Conservation (phyloP, 1,140 invertebrate species). For the Meloidogyne floridensis region DNA sequence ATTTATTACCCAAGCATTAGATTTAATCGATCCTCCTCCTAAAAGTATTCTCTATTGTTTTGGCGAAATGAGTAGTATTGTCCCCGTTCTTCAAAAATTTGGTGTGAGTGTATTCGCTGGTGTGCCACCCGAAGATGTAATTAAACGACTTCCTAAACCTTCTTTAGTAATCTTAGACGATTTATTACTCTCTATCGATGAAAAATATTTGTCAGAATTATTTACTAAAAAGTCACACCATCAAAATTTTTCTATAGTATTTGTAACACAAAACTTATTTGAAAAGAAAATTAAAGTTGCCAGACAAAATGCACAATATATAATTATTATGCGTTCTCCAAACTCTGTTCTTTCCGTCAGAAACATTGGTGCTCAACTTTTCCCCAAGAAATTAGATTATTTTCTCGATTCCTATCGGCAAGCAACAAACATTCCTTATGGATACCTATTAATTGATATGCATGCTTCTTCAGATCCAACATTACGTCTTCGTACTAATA, state of each 20-base stretch:
- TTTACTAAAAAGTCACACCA: constrained; percentile 29
- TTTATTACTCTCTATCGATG: constrained; percentile 15
- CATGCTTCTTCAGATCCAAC: constrained; percentile 11
- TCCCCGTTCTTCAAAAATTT: constrained; percentile 10
- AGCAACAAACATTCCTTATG: constrained; percentile 5
- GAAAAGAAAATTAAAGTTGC: constrained; percentile 21
- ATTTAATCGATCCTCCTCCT: constrained; percentile 12
- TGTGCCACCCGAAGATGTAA: constrained; percentile 23
- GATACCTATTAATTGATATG: constrained; percentile 27
- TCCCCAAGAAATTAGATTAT: constrained; percentile 8
- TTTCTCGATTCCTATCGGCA: constrained; percentile 22
- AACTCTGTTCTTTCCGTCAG: constrained; percentile 16
- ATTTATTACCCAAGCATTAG: constrained; percentile 4
- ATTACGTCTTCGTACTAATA: constrained; percentile 16
- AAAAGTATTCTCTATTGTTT: constrained; percentile 16
- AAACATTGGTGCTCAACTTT: constrained; percentile 15
- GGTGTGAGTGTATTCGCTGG: constrained; percentile 14
- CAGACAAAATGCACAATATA: constrained; percentile 17
- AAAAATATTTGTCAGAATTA: constrained; percentile 24
- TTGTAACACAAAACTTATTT: constrained; percentile 24
- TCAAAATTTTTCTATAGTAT: constrained; percentile 17
- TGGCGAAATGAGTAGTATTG: constrained; percentile 28
- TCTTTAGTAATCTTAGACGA: constrained; percentile 16
- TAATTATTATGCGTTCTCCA: constrained; percentile 17
- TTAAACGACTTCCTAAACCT: constrained; percentile 1